A percentile compares a stretch with the other conserved stretches of the same genome.
phyloP scores from a whole-genome alignment of 2,797 vertebrate species.

The Helicolenus hilgendorfi region DNA sequence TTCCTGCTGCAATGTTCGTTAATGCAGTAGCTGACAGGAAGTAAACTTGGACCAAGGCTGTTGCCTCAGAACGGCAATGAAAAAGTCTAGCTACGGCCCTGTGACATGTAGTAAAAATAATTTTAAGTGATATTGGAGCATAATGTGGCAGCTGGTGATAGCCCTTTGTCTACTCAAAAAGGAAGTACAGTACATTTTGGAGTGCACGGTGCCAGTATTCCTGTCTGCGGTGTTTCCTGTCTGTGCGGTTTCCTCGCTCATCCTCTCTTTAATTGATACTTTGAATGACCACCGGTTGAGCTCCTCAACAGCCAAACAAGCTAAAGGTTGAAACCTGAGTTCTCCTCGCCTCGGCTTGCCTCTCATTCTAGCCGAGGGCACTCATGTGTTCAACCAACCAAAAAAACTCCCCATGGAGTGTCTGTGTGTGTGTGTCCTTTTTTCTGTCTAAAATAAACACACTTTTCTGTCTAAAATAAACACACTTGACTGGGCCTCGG shows the following conservation, averaged over 20 bases:
- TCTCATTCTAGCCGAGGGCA: conserved; percentile 11
- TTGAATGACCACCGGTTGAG: conserved; percentile 4
- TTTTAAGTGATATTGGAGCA: too few species aligned
- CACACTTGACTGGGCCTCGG: conserved; percentile 26
- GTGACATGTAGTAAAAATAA: neutral
- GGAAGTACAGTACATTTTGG: neutral
- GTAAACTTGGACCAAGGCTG: neutral
- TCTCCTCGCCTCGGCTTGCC: neutral
- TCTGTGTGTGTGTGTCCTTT: neutral
- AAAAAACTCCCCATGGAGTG: conserved; percentile 2
- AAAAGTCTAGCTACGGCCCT: neutral
- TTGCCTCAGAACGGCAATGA: neutral
- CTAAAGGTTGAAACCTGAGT: conserved; percentile 4
- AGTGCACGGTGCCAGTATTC: neutral
- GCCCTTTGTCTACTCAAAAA: neutral
- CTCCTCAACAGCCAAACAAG: conserved; percentile 26
- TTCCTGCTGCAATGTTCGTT: neutral
- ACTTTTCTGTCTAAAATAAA: conserved; percentile 28
- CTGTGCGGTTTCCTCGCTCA: neutral
- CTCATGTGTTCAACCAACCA: conserved; percentile 36
- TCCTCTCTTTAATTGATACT: conserved; percentile 35
- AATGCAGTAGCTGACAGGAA: neutral
- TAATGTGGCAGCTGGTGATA: too few species aligned
- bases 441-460: neutral
- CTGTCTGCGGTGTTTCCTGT: neutral